Percentiles rank a stretch among this genome's conserved stretches.
These are phyloP conservation scores for Cerastis rubricosa DNA, from an alignment of 2,888 invertebrate species.

Conservation along the genomic window DNA sequence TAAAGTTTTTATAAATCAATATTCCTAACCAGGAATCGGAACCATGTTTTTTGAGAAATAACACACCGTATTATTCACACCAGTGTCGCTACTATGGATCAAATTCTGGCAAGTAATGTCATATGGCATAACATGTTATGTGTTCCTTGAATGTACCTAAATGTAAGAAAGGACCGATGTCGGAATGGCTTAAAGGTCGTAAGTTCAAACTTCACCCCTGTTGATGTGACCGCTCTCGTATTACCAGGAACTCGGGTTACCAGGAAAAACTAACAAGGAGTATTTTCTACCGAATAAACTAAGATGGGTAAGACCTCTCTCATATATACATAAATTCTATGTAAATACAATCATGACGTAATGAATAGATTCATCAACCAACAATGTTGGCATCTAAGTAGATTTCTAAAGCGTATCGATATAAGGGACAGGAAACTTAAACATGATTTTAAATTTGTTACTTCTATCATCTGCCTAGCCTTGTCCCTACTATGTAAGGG, in stretches of 20 bases:
- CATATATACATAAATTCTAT: not conserved
- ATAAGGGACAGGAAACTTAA: not conserved
- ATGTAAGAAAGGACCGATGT: not conserved
- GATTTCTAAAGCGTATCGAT: not conserved
- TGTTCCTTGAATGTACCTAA: not conserved
- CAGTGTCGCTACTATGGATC: no score
- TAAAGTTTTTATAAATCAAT: no score
- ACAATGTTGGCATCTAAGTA: not conserved
- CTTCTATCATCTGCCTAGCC: not conserved
- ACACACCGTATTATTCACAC: no score
- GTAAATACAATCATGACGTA: not conserved
- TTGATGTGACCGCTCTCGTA: not conserved
- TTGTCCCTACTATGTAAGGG: no score
- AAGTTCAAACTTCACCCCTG: not conserved
- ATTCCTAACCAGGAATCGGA: no score
- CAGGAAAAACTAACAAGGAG: conserved; percentile 16
- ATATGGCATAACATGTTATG: not conserved
- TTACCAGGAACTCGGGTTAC: not conserved
- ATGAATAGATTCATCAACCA: not conserved
- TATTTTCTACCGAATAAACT: not conserved
- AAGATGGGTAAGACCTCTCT: not conserved
- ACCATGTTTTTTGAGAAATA: no score
- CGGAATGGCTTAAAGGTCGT: not conserved
- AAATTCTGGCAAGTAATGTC: no score
- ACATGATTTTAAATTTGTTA: not conserved